A percentile compares a stretch with the other conserved stretches of the same genome.
These are phyloP conservation scores for Minunthozetes semirufus DNA, from an alignment of 2,888 invertebrate genomes.

Conservation along the genomic window DNA sequence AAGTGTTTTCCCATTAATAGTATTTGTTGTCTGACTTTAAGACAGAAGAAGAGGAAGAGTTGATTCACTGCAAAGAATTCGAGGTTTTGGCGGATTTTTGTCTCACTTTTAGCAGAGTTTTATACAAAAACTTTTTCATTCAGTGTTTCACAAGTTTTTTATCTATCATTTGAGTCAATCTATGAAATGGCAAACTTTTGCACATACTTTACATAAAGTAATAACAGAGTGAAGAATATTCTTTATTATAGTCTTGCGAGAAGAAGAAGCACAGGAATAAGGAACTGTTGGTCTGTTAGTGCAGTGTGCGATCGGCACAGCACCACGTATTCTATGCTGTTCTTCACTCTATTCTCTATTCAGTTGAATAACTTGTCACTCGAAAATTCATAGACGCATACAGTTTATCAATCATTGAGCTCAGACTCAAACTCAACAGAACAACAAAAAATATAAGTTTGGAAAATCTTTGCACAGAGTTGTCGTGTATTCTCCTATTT, in stretches of 20 bases:
- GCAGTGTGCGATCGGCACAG: too few relatives aligned
- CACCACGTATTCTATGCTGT: too few relatives aligned
- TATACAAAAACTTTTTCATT: too few relatives aligned
- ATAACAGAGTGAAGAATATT: slow-evolving; percentile 8
- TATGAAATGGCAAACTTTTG: slow-evolving; percentile 24
- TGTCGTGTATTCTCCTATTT: background rate
- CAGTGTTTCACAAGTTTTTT: too few relatives aligned
- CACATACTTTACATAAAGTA: slow-evolving; percentile 22
- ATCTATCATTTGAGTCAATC: background rate
- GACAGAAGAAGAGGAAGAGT: too few relatives aligned
- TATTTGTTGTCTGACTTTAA: too few relatives aligned
- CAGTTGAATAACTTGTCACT: slow-evolving; percentile 24
- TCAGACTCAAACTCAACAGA: slow-evolving; percentile 3
- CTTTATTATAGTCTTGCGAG: slow-evolving; percentile 8
- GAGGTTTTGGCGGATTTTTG: too few relatives aligned
- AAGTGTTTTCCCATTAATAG: too few relatives aligned
- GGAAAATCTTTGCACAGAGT: background rate
- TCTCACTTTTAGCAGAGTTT: too few relatives aligned
- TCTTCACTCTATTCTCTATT: background rate
- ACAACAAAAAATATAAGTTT: background rate
- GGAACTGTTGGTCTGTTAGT: too few relatives aligned
- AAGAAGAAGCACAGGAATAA: background rate
- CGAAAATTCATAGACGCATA: slow-evolving; percentile 18
- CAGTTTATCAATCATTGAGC: slow-evolving; percentile 15
- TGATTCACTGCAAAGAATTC: too few relatives aligned